Conservation (phyloP, 2,888 invertebrate genomes). For the Nycteola revayana region DNA sequence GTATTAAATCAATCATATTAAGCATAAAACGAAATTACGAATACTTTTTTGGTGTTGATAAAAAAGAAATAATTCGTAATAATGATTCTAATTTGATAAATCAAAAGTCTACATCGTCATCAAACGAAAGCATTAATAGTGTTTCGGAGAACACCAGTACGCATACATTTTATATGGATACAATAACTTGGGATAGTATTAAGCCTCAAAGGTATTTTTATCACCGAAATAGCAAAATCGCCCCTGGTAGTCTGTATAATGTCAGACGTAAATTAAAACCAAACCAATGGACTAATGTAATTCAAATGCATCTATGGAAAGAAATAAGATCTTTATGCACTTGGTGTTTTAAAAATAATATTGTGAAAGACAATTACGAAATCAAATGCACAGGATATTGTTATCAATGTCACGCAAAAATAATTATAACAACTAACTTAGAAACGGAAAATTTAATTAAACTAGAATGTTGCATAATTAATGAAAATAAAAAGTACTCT, state of each 20-base stretch:
- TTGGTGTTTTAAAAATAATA: constrained; percentile 15
- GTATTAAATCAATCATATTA: constrained; percentile 11
- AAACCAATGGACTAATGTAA: constrained; percentile 12
- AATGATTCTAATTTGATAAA: constrained; percentile 10
- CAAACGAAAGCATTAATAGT: constrained; percentile 10
- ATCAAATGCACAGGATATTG: constrained; percentile 10
- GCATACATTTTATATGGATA: constrained; percentile 12
- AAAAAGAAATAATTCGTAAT: constrained; percentile 10
- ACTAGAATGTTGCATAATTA: constrained; percentile 13
- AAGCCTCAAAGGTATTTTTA: constrained; percentile 10
- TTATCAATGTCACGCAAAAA: constrained; percentile 10
- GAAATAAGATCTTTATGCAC: constrained; percentile 9
- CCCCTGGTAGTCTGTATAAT: constrained; percentile 11
- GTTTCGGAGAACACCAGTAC: constrained; percentile 11
- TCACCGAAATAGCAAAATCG: constrained; percentile 11
- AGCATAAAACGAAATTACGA: constrained; percentile 11
- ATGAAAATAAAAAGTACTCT: constrained; percentile 9
- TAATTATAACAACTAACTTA: constrained; percentile 11
- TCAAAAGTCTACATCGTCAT: constrained; percentile 10
- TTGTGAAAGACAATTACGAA: constrained; percentile 8
- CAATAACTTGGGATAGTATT: constrained; percentile 10
- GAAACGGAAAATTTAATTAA: constrained; percentile 13
- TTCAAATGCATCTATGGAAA: constrained; percentile 14
- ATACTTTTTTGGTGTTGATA: constrained; percentile 11
- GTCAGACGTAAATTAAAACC: constrained; percentile 11